Base-by-base conservation (phyloP, 2,113 vertebrate genomes). In the Urocitellus parryii region DNA sequence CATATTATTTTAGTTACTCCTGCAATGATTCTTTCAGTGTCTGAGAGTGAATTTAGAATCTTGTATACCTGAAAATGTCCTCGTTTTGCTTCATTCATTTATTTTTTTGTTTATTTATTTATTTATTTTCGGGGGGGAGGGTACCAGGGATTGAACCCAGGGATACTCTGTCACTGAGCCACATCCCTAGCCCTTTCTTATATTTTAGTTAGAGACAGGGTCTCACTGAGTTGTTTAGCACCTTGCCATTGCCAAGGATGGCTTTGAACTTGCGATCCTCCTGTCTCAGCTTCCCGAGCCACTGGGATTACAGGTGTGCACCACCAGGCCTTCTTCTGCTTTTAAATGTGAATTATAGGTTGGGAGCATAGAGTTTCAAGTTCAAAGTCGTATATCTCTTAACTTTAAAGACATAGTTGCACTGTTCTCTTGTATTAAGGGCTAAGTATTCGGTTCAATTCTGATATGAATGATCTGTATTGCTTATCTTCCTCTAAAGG, bases 371-470 rank as follows among this genome's bases (percentile, higher is more conserved):
- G 34, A 76, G 39, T 81, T 81, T 91, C 58, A 88, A 56, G 42
- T 83, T 88, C 42, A 72, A 58, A 84, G 51, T 82, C 77, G 8
- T 48, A 1, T 42, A 37, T 65, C 22, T 76, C 11, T 42, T 42
- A n/a, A 48, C 12, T 87, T 97, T 83, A 87, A 90, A 53, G 34
- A 32, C n/a, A 17, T 12, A 58, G 8, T 85, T 72, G 20, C 17
- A 27, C 9, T 77, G 17, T 70, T 45, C 29, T 84, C 53, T 81
- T 81, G 8, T 79, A 51, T 63, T 34, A 77, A 24, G 27, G 14
- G 16, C 72, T 82, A 79, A 94, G 51, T 95, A 82, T 93, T 88
- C 13, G 82, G 0, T 77, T 74, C 83, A 88, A 74, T 76, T 25
- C 5, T 81, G 65, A 56, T 56, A 32, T 70, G 92, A n/a, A 76